phyloP scores from a whole-genome alignment of 2,113 vertebrate species.

The Paralichthys olivaceus region DNA sequence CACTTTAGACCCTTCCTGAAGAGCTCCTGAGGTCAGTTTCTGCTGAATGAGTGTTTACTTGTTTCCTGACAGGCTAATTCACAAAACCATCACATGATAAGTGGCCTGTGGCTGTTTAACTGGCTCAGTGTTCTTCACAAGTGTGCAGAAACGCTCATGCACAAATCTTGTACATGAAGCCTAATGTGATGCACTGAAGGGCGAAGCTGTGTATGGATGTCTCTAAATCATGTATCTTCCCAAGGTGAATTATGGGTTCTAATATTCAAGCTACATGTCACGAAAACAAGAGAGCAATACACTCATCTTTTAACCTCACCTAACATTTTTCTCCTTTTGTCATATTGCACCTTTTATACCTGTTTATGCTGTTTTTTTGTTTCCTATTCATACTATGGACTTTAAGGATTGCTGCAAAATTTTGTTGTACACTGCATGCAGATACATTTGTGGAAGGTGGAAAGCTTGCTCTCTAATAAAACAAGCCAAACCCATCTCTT shows the following conservation, averaged over 20 bases:
- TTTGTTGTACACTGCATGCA: neutral
- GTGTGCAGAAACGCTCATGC: neutral
- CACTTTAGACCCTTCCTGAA: neutral
- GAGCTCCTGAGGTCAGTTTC: neutral
- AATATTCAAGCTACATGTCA: neutral
- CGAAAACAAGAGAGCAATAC: conserved; percentile 13
- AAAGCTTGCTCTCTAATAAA: conserved; percentile 12
- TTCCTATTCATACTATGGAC: no score
- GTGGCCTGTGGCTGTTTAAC: neutral
- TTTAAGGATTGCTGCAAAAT: no score
- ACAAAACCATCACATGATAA: neutral
- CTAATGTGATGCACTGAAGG: neutral
- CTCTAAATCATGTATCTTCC: neutral
- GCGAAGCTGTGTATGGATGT: neutral
- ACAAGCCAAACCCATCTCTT: conserved; percentile 29
- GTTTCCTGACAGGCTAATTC: conserved; percentile 9
- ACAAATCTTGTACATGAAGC: neutral
- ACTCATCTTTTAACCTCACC: conserved; percentile 5
- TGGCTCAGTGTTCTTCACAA: neutral
- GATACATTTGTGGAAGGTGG: conserved; percentile 26
- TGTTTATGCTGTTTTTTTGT: no score
- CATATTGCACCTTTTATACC: neutral
- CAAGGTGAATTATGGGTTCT: neutral
- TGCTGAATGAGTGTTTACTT: neutral
- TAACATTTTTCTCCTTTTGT: conserved; percentile 12